Percentiles rank a stretch among this genome's conserved stretches.
These are phyloP conservation scores for Fistularia tabacaria DNA, from an alignment of 2,797 vertebrate species.

Conservation along the genomic window DNA sequence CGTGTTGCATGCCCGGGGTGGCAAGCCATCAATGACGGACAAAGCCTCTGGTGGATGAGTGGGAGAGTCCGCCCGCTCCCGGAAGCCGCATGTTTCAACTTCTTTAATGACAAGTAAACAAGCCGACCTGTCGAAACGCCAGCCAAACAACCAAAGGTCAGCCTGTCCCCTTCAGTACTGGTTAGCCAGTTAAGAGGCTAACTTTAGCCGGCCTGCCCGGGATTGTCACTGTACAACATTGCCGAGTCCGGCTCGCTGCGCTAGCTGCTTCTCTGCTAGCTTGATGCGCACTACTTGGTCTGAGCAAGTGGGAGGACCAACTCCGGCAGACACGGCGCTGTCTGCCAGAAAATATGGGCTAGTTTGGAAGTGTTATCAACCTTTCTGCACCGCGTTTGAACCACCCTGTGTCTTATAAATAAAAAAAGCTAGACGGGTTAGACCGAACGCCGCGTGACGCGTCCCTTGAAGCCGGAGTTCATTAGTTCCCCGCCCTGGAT, in stretches of 20 bases:
- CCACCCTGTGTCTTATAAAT: neutral
- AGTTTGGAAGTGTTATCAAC: constrained; percentile 18
- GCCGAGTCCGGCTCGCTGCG: constrained; percentile 21
- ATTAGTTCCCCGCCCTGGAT: constrained; percentile 12
- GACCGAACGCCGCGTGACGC: neutral
- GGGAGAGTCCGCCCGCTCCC: neutral
- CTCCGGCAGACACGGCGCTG: constrained; percentile 8
- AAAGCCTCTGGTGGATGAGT: constrained; percentile 9
- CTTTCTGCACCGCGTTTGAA: neutral
- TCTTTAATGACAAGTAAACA: neutral
- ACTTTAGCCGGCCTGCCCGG: constrained; percentile 49
- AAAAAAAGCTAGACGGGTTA: neutral
- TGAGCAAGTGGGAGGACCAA: constrained; percentile 42
- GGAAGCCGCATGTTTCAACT: constrained; percentile 2
- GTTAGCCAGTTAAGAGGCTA: constrained; percentile 16
- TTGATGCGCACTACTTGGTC: constrained; percentile 44
- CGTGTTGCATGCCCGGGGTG: constrained; percentile 63
- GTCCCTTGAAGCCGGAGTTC: neutral
- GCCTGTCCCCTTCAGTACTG: neutral
- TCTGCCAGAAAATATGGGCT: constrained; percentile 22
- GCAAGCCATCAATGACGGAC: constrained; percentile 30
- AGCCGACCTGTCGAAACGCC: constrained; percentile 10
- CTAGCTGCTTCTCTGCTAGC: constrained; percentile 51
- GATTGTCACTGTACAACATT: constrained; percentile 7
- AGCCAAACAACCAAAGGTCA: neutral